Evolutionary conservation across 2,797 vertebrate genomes (phyloP), one percentile per base, ranked within the genome.

Genomic region (Pseudomugil gertrudae): DNA sequence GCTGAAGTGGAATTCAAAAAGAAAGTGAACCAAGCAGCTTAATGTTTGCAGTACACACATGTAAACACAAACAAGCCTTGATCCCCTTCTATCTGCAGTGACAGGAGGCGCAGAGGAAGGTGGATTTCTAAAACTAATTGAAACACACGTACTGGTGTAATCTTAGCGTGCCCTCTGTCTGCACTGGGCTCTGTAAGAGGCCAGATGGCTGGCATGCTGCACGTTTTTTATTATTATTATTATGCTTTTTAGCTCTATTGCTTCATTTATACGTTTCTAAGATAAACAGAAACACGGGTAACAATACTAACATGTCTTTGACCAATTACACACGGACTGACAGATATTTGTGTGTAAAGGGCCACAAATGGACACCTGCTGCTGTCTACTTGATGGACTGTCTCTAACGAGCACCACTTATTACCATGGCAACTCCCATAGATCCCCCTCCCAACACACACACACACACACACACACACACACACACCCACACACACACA

Each of bases 351-450:
- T 63, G 63, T 43, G 76, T 52, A 29, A 15, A 57, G 45, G 68
- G 30, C 59, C 30, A 65, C 69, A 84, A 79, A 82, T 14, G 57
- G 83, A 87, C 92, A 92, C 91, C 92, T 92, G 92, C 90, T 90
- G 86, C 80, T 78, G 69, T 74, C 65, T 80, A 70, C 81, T 90
- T 87, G 85, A 92, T 81, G 72, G 78, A 80, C 76, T 35, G 55
- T 55, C 50, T 73, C 53, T 88, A 91, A 91, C 43, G 57, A 91
- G 87, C 62, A 51, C 33, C 68, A 68, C 74, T 84, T 83, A 89
- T 91, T 66, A 52, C 89, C 88, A 89, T 88, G 81, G 87, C 65
- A 88, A 91, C 88, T 57, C 55, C 45, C 66, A 55, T 58, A 64
- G 63, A 67, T 36, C 29, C 33, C 57, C 32, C 4, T 32, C 32